Evolutionary conservation across 1,140 invertebrate genomes (phyloP).

Genomic region (Bombyx mandarina): DNA sequence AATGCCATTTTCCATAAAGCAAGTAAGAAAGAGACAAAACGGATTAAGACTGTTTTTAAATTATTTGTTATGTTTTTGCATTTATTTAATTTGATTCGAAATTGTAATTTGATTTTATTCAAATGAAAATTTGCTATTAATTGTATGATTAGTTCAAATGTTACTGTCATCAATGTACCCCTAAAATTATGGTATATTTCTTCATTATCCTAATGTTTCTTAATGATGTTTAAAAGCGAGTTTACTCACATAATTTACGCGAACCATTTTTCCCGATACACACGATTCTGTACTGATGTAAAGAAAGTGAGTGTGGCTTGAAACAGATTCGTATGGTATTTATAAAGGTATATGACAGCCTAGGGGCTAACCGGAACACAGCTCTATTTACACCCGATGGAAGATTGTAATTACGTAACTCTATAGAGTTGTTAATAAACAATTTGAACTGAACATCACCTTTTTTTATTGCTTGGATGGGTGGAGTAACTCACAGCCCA

Average conservation of each 20-base stretch:
- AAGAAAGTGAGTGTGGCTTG: conserved; percentile 29
- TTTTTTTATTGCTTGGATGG: too few species aligned
- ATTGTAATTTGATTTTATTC: too few species aligned
- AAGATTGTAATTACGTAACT: not conserved
- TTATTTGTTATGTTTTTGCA: too few species aligned
- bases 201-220: not conserved
- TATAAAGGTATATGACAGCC: conserved; percentile 37
- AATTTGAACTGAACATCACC: not conserved
- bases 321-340: conserved; percentile 34
- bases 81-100: too few species aligned
- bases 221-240: conserved; percentile 1
- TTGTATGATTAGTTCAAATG: not conserved
- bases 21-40: not conserved
- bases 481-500: too few species aligned
- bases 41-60: too few species aligned
- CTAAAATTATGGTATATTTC: not conserved
- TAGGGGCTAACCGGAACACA: not conserved
- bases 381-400: not conserved
- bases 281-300: conserved; percentile 11
- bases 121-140: not conserved
- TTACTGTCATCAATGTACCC: not conserved
- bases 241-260: conserved; percentile 25
- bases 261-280: conserved; percentile 23
- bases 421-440: conserved; percentile 1
- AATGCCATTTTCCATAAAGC: not conserved